Conservation (phyloP, 2,113 vertebrate species). For the Canis aureus region DNA sequence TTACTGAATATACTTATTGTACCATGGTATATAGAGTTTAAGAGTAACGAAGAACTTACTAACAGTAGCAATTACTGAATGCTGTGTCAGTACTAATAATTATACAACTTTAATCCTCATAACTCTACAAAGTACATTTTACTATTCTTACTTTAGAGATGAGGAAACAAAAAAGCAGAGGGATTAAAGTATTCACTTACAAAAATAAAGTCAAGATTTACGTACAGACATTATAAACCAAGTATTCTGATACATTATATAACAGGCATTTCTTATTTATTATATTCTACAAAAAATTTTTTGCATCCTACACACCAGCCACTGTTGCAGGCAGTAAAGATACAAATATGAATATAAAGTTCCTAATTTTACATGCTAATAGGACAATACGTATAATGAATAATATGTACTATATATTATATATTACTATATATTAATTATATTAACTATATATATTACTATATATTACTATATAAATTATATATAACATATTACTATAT, state of each 20-base stretch:
- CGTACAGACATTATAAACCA: constrained; percentile 22
- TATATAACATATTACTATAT: background rate
- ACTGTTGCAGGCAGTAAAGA: constrained; percentile 40
- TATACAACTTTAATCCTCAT: background rate
- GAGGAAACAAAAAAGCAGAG: background rate
- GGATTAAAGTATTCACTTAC: background rate
- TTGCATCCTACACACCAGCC: background rate
- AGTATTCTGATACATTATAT: background rate
- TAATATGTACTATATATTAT: background rate
- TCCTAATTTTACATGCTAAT: background rate
- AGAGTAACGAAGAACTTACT: background rate
- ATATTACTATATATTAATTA: background rate
- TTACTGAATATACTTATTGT: constrained; percentile 42
- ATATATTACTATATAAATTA: background rate
- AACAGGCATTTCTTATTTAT: constrained; percentile 8
- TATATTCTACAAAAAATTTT: constrained; percentile 36
- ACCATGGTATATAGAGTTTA: background rate
- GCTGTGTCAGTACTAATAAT: background rate
- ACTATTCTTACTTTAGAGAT: constrained; percentile 29
- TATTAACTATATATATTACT: background rate
- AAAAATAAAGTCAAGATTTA: background rate
- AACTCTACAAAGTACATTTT: background rate
- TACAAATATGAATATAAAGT: background rate
- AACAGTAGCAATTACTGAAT: constrained; percentile 23
- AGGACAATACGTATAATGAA: background rate